Conservation (phyloP, 2,113 vertebrate genomes). For the Pristiophorus japonicus region DNA sequence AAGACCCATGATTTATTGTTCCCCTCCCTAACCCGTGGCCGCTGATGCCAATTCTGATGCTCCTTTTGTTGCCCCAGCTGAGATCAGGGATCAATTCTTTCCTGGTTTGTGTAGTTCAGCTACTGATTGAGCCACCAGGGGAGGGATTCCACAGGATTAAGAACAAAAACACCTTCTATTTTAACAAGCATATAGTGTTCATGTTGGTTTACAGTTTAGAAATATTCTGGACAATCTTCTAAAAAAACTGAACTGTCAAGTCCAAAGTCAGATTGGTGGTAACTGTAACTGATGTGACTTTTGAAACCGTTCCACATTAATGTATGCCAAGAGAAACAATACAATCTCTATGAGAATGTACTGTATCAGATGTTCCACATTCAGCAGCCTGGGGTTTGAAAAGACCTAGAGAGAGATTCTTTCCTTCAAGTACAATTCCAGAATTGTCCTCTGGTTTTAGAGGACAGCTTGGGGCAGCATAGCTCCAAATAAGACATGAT, state of each 20-base stretch:
- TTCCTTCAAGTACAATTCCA: not conserved
- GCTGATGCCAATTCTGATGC: not conserved
- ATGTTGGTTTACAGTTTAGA: not conserved
- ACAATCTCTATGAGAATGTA: not conserved
- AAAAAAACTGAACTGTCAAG: not conserved
- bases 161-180: not conserved
- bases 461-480: not conserved
- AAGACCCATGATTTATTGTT: not conserved
- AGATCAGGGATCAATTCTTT: not conserved
- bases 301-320: conserved; percentile 8
- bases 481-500: not conserved
- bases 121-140: not conserved
- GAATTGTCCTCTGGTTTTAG: not conserved
- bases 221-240: not conserved
- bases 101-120: not conserved
- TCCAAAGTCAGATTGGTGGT: not conserved
- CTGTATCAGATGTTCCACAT: not conserved
- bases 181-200: not conserved
- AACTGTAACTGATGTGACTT: not conserved
- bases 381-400: not conserved
- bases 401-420: not conserved
- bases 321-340: not conserved
- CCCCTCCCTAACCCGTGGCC: not conserved
- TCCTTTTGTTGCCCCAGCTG: not conserved
- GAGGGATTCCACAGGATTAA: not conserved